Base-by-base conservation (phyloP, 2,113 vertebrate genomes). In the Leiothrix lutea region DNA sequence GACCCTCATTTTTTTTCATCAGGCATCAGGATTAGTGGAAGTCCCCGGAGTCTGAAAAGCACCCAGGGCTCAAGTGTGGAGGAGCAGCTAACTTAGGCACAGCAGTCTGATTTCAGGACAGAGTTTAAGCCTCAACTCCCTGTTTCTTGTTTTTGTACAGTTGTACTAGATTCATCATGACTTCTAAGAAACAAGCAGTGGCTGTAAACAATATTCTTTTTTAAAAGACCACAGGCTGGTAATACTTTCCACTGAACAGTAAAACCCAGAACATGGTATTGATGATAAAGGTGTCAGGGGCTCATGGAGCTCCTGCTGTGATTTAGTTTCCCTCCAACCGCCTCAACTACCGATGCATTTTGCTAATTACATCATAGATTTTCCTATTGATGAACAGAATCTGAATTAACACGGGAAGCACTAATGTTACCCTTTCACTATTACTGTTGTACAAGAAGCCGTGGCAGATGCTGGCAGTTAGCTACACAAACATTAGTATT, bases 401-500 rank as follows among this genome's bases (percentile, higher is more conserved):
- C 97, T 97, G 98, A 99, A 99, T 99, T 98, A 99, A 98, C 98
- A 98, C 87, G 87, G 97, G 97, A 86, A 98, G 96, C 97, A 97
- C 98, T 98, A 98, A 99, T 99, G 98, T 97, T 98, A 97, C 97
- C 97, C 98, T 97, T 98, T 97, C 97, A 94, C 97, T 97, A 98
- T 98, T 98, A 99, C 96, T 98, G 98, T 98, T 97, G 98, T 98
- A 98, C 98, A 98, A 98, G 98, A 95, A 98, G 97, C 97, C 90
- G 83, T 97, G 97, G 98, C 98, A 98, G 98, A 98, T 98, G 98
- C 97, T 96, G 97, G 97, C 98, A 98, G 98, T 99, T 99, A 99
- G 99, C 98, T 99, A 99, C 99, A 99, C 99, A 99, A 99, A 99
- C 99, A 99, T 99, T 98, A 98, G 98, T 99, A 98, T 99, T 99